Conservation (phyloP, 2,797 vertebrate genomes). For the Thaleichthys pacificus region DNA sequence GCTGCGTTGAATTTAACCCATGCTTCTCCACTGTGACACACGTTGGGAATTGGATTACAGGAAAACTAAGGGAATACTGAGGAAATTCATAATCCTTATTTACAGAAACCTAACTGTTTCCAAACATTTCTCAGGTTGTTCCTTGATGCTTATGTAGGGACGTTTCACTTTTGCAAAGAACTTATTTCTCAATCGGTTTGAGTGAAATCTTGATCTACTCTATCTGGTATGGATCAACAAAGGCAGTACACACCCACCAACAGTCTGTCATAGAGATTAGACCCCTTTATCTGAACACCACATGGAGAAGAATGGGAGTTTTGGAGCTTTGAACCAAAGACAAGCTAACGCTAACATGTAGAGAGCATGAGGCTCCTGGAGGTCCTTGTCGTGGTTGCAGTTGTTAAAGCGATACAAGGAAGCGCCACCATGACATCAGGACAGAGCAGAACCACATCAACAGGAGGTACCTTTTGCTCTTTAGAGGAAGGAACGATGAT, state of each 20-base stretch:
- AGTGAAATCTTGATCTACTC: too few species aligned
- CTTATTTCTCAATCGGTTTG: too few species aligned
- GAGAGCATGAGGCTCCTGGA: not conserved
- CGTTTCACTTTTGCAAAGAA: too few species aligned
- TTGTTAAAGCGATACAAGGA: not conserved
- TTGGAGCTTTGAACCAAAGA: slow-evolving; percentile 73
- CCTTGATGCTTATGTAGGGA: not conserved
- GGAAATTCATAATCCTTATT: not conserved
- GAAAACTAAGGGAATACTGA: slow-evolving; percentile 56
- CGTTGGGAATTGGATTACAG: slow-evolving; percentile 38
- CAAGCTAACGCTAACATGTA: slow-evolving; percentile 17
- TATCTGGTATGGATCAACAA: slow-evolving; percentile 6
- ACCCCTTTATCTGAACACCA: not conserved
- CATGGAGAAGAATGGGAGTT: slow-evolving; percentile 3
- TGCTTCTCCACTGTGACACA: slow-evolving; percentile 41
- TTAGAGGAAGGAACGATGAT: not conserved
- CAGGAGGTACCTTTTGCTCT: slow-evolving; percentile 4
- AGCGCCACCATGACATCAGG: slow-evolving; percentile 1
- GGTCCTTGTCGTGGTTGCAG: not conserved
- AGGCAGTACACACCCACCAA: slow-evolving; percentile 25
- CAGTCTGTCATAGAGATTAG: slow-evolving; percentile 24
- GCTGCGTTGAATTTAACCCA: slow-evolving; percentile 25
- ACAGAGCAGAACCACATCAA: not conserved
- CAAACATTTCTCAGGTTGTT: slow-evolving; percentile 24
- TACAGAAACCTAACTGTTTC: slow-evolving; percentile 16